Evolutionary conservation across 2,888 invertebrate genomes (phyloP).

Genomic region (Meghimatium bilineatum): DNA sequence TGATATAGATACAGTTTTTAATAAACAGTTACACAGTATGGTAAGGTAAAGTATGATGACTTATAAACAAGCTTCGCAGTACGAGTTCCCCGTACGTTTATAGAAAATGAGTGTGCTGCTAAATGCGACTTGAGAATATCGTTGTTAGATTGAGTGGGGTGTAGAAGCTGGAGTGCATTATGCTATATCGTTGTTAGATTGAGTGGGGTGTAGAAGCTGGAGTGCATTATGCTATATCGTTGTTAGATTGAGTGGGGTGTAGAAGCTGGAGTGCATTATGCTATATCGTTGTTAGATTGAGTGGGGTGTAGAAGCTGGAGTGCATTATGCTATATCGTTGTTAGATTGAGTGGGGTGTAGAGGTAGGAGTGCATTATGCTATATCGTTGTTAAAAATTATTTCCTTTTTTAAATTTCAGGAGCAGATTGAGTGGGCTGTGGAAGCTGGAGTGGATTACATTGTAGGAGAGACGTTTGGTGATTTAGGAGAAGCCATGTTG

Average conservation of each 20-base stretch:
- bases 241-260: slow-evolving; percentile 67
- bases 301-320: slow-evolving; percentile 70
- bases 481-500: slow-evolving; percentile 65
- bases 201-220: slow-evolving; percentile 70
- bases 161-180: slow-evolving; percentile 70
- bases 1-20: no score
- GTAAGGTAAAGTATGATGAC: no score
- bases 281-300: slow-evolving; percentile 59
- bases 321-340: slow-evolving; percentile 64
- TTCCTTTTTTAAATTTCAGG: slow-evolving; percentile 52
- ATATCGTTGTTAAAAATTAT: no score
- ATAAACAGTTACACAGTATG: no score
- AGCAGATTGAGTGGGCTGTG: slow-evolving; percentile 70
- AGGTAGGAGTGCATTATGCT: slow-evolving; percentile 70
- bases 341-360: slow-evolving; percentile 68
- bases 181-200: slow-evolving; percentile 59
- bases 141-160: slow-evolving; percentile 59
- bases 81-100: no score
- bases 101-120: no score
- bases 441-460: slow-evolving; percentile 71
- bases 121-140: no score
- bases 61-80: no score
- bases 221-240: slow-evolving; percentile 67
- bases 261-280: slow-evolving; percentile 69
- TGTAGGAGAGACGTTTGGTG: slow-evolving; percentile 66